Conservation (phyloP, 2,113 vertebrate species). For the Pogonocichla stellata region DNA sequence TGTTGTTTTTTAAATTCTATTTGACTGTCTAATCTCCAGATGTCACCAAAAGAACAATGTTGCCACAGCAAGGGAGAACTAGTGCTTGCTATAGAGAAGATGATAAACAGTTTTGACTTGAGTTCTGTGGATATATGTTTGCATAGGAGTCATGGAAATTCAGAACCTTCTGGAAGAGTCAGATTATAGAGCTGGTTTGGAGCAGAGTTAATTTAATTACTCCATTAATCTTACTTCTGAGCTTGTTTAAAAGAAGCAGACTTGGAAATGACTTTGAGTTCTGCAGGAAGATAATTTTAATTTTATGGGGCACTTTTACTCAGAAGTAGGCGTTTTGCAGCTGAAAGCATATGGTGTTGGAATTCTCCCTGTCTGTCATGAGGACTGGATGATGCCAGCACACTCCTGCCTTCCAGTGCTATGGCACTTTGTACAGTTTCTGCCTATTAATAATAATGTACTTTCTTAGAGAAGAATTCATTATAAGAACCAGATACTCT, state of each 20-base stretch:
- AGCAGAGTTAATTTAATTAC: slow-evolving; percentile 1
- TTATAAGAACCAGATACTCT: background rate
- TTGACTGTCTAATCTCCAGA: background rate
- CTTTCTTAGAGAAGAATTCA: background rate
- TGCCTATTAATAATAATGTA: background rate
- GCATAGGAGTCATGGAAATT: background rate
- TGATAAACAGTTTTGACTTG: background rate
- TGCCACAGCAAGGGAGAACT: background rate
- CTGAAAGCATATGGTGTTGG: slow-evolving; percentile 17
- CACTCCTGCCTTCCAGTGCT: background rate
- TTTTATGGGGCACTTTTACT: slow-evolving; percentile 9
- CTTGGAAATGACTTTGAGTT: slow-evolving; percentile 35
- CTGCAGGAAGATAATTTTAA: slow-evolving; percentile 7
- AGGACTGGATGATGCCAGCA: background rate
- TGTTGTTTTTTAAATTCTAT: background rate
- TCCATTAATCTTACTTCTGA: slow-evolving; percentile 28
- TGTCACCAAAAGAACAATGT: background rate
- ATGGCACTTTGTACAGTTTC: background rate
- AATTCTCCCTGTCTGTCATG: background rate
- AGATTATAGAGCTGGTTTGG: background rate
- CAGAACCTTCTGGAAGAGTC: background rate
- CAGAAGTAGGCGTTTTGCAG: background rate
- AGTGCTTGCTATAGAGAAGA: background rate
- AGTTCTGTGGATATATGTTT: background rate
- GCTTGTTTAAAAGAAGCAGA: background rate